Base-by-base conservation (phyloP, 2,797 vertebrate genomes). In the Fratercula arctica region DNA sequence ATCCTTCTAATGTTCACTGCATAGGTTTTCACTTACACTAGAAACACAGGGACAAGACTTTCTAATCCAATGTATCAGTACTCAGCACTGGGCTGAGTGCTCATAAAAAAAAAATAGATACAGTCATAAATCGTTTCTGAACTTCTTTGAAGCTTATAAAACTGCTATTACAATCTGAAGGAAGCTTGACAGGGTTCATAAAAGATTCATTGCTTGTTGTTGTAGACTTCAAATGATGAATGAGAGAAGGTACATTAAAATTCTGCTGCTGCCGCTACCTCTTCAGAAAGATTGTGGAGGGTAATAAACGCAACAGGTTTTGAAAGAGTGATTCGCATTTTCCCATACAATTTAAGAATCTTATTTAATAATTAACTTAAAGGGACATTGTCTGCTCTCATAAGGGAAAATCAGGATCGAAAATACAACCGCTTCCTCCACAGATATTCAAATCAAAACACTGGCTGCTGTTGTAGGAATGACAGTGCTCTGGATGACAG, bases 221-320 rank as follows among this genome's bases (percentile, higher is more conserved):
- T 85, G 82, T 64, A 96, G 82, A 56, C 39, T 93, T 92, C 83
- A 64, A 89, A 76, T 89, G 76, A 91, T 84, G 89, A 96, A 84
- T 76, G 87, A 85, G 82, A 81, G 45, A 93, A 86, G 60, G 37
- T 48, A 68, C 79, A 86, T 94, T 96, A 93, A 94, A 92, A 95
- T 91, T 82, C 81, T 92, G 59, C 63, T 69, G 54, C 89, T 94
- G 78, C 68, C 15, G 10, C 61, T 56, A 53, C 57, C 45, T 68
- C 86, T 90, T 88, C 90, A 86, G 83, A 80, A 87, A 84, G 56
- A 68, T 84, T 88, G 75, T 63, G 76, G 73, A 91, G 56, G 43
- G 74, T 51, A 94, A 92, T 67, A 83, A 84, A 92, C 39, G 60
- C 57, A 94, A 95, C 39, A 93, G 63, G 69, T 92, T 83, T 66